Base-by-base conservation (phyloP, 2,797 vertebrate species). In the Syngnathus acus region DNA sequence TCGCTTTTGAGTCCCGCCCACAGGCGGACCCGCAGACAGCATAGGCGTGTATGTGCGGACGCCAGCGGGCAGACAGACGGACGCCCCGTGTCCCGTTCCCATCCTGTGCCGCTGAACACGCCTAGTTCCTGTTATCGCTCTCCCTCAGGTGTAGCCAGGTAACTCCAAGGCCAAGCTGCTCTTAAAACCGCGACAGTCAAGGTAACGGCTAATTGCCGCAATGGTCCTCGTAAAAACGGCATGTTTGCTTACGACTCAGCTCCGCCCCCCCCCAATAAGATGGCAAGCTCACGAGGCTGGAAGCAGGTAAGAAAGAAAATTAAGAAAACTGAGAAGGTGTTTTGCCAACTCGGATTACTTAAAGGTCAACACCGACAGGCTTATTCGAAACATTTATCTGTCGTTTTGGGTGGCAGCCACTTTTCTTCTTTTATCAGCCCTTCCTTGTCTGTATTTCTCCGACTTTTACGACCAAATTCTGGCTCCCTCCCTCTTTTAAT, bases 121-220 rank as follows among this genome's bases (percentile, higher is more conserved):
- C 75, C 72, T 70, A 67, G 67, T 66, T 83, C 71, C 50, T 82
- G 90, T 92, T 92, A 93, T 92, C 86, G 61, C 88, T 77, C 74
- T 76, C 72, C 78, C 86, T 85, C 86, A 88, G 89, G 88, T 91
- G 92, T 93, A 90, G 91, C 92, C 85, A 92, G 91, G 92, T 91
- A 92, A 93, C 91, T 88, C 85, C 92, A 93, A 94, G 93, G 92
- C 89, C 91, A 80, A 62, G 72, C 65, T 14, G 87, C 88, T 88
- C 85, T 92, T 93, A 92, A 94, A 93, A 88, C 80, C 74, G 11
- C 81, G 74, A 91, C 85, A 89, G 91, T 91, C 91, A 92, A 94
- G 91, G 92, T 92, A 92, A 93, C 89, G 78, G 86, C 81, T 91
- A 88, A 93, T 92, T 92, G 89, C 85, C 26, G 55, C 77, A 83